These are phyloP conservation scores for Clarias macrocephalus DNA, from an alignment of 2,113 vertebrate species.

Conservation along the genomic window DNA sequence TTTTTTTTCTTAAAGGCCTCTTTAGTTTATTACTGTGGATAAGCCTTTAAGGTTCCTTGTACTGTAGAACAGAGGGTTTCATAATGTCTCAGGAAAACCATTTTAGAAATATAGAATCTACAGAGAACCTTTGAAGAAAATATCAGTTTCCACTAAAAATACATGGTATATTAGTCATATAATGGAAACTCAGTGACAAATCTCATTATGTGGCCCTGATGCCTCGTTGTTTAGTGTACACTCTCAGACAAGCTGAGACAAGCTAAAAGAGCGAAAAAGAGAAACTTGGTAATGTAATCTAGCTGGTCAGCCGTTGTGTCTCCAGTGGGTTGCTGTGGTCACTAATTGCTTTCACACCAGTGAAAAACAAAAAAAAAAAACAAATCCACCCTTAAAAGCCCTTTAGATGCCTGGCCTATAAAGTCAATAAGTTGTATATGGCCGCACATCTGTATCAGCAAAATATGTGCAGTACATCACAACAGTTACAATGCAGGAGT, in stretches of 20 bases:
- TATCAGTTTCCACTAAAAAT: not conserved
- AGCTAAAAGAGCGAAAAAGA: not conserved
- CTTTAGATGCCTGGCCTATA: not conserved
- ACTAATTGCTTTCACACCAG: not conserved
- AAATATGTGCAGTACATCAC: not conserved
- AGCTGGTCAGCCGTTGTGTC: not conserved
- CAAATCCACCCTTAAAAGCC: conserved; percentile 2
- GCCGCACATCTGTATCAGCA: not conserved
- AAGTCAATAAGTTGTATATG: not conserved
- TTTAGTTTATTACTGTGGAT: not conserved
- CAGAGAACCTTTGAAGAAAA: not conserved
- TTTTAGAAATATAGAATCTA: not conserved
- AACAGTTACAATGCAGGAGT: not conserved
- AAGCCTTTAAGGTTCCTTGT: not conserved
- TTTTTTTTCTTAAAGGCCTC: not conserved
- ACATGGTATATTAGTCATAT: not conserved
- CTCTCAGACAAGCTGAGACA: not conserved
- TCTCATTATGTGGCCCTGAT: not conserved
- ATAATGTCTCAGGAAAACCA: not conserved
- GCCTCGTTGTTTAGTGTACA: not conserved
- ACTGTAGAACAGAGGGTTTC: not conserved
- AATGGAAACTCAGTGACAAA: not conserved
- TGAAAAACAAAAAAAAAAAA: not conserved
- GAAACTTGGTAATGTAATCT: not conserved
- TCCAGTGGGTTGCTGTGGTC: conserved; percentile 17